Evolutionary conservation across 2,888 invertebrate genomes (phyloP).

Genomic region (Fragum whitleyi): DNA sequence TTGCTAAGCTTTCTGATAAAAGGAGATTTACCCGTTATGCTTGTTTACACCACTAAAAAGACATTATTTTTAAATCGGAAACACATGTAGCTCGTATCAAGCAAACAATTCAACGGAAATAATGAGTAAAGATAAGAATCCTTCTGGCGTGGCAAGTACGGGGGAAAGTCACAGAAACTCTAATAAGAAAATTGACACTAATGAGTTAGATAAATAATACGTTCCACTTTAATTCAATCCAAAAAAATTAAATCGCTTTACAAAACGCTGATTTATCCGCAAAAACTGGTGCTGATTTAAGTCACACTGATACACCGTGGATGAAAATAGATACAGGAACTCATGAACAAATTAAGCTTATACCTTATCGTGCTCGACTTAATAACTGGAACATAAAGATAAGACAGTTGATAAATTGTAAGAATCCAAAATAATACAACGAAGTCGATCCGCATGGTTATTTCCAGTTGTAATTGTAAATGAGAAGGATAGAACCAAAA

Average conservation of each 20-base stretch:
- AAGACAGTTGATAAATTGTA: neutral
- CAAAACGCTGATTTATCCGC: neutral
- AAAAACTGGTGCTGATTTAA: neutral
- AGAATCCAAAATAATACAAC: neutral
- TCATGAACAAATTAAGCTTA: neutral
- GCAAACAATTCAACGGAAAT: neutral
- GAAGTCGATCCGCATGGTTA: neutral
- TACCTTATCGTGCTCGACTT: neutral
- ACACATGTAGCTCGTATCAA: neutral
- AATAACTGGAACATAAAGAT: neutral
- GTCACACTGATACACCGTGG: neutral
- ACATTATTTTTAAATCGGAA: neutral
- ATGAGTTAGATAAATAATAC: neutral
- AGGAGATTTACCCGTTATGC: neutral
- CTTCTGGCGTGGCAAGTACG: neutral
- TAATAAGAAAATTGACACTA: neutral
- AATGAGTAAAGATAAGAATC: neutral
- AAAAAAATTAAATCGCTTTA: neutral
- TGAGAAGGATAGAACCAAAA: conserved; percentile 10
- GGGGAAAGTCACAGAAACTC: neutral
- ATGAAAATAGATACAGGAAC: neutral
- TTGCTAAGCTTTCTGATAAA: neutral
- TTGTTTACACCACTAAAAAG: neutral
- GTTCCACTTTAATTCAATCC: neutral
- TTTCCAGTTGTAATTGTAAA: neutral